These are phyloP conservation scores for Siniperca knerii DNA, from an alignment of 2,113 vertebrate species.

Conservation along the genomic window DNA sequence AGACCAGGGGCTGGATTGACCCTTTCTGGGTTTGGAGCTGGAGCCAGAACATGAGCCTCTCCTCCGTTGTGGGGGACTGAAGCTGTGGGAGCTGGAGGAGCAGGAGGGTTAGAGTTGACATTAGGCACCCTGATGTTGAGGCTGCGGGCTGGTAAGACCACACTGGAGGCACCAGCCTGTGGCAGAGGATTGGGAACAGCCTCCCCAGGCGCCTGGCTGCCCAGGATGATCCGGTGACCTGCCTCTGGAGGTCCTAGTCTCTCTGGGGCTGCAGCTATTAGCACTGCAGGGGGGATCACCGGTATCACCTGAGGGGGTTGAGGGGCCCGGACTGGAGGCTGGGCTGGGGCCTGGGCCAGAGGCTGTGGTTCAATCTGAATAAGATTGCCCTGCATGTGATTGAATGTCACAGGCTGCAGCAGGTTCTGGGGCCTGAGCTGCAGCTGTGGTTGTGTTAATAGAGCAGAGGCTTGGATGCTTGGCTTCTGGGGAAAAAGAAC, in stretches of 20 bases:
- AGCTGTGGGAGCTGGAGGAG: constrained; percentile 24
- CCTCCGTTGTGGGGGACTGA: constrained; percentile 28
- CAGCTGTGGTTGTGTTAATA: constrained; percentile 41
- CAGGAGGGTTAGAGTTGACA: constrained; percentile 33
- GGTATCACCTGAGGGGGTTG: constrained; percentile 56
- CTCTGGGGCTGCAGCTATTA: constrained; percentile 81
- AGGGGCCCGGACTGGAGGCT: constrained; percentile 35
- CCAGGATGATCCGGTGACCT: constrained; percentile 77
- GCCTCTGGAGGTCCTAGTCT: constrained; percentile 75
- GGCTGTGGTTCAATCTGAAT: constrained; percentile 70
- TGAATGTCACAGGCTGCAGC: not conserved
- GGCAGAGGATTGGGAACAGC: constrained; percentile 45
- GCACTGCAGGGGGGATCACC: constrained; percentile 63
- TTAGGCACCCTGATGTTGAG: constrained; percentile 27
- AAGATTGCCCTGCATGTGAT: constrained; percentile 60
- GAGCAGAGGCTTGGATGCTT: constrained; percentile 37
- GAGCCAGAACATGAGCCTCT: constrained; percentile 37
- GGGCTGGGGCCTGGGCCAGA: constrained; percentile 66
- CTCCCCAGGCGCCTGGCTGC: constrained; percentile 67
- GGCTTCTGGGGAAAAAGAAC: constrained; percentile 57
- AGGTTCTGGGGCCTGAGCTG: constrained; percentile 20
- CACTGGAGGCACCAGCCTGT: constrained; percentile 27
- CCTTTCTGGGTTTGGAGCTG: constrained; percentile 46
- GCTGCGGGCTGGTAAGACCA: not conserved
- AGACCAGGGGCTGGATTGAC: constrained; percentile 39